A percentile compares a stretch with the other conserved stretches of the same genome.
These are phyloP conservation scores for Erynnis tages DNA, from an alignment of 2,888 invertebrate genomes.

Conservation along the genomic window DNA sequence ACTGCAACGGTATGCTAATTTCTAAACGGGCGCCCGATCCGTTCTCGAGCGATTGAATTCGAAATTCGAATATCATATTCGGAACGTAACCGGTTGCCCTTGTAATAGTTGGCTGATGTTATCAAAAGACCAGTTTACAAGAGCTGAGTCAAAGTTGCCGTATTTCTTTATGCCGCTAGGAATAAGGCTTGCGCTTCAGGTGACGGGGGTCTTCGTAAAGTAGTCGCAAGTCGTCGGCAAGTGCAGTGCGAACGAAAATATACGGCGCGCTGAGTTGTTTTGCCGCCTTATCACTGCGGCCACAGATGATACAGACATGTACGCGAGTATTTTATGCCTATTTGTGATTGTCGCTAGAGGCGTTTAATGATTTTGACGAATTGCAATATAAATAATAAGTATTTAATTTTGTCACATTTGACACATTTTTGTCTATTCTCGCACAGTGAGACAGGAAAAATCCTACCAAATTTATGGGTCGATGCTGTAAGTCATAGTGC, in stretches of 20 bases:
- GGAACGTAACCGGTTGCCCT: constrained; percentile 78
- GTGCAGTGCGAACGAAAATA: constrained; percentile 81
- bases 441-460: no score
- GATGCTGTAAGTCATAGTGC: no score
- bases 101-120: constrained; percentile 81
- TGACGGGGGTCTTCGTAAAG: constrained; percentile 54
- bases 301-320: constrained; percentile 50
- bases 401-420: no score
- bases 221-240: constrained; percentile 72
- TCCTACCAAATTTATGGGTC: no score
- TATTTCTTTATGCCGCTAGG: constrained; percentile 38
- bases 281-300: constrained; percentile 76
- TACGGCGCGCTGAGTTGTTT: constrained; percentile 78
- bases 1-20: constrained; percentile 34
- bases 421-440: no score
- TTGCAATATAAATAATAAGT: no score
- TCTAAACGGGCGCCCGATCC: constrained; percentile 35
- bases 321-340: constrained; percentile 20
- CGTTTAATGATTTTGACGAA: neutral
- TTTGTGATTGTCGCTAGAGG: constrained; percentile 3
- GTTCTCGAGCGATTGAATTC: constrained; percentile 63
- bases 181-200: constrained; percentile 46
- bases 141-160: constrained; percentile 51
- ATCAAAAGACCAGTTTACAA: constrained; percentile 60
- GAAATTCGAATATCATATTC: constrained; percentile 77